Conservation (phyloP, 2,113 vertebrate species). For the Saguinus midas region DNA sequence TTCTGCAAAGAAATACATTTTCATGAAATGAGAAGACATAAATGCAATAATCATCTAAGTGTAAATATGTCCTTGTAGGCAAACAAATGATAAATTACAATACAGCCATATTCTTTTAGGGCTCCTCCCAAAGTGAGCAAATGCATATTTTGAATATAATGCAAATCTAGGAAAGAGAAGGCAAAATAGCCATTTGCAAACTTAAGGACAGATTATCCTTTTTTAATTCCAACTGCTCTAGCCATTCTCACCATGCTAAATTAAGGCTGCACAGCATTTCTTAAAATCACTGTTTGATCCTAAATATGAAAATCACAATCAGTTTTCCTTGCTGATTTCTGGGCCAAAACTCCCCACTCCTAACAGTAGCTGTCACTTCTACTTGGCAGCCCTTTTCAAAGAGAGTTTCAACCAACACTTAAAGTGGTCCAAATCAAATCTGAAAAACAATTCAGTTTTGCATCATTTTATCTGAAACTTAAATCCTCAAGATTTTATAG, state of each 20-base stretch:
- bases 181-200: constrained; percentile 61
- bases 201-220: constrained; percentile 28
- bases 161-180: constrained; percentile 70
- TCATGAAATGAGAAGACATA: constrained; percentile 43
- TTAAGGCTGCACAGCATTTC: constrained; percentile 1
- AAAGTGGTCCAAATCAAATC: constrained; percentile 26
- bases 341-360: not conserved
- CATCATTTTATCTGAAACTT: constrained; percentile 16
- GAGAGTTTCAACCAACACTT: constrained; percentile 34
- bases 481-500: not conserved
- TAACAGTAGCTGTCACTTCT: constrained; percentile 30
- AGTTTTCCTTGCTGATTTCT: constrained; percentile 26
- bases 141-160: constrained; percentile 61
- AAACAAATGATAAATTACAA: constrained; percentile 61
- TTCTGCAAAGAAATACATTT: constrained; percentile 42
- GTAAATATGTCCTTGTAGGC: not conserved
- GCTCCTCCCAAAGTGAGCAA: constrained; percentile 11
- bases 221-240: not conserved
- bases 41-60: constrained; percentile 24
- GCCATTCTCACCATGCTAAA: not conserved
- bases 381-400: constrained; percentile 33
- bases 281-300: constrained; percentile 22
- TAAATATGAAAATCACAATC: constrained; percentile 42
- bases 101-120: not conserved
- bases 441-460: constrained; percentile 36